Evolutionary conservation across 2,113 vertebrate species (phyloP), one percentile per base, ranked within the genome.

Genomic region (Paradisaea rubra): DNA sequence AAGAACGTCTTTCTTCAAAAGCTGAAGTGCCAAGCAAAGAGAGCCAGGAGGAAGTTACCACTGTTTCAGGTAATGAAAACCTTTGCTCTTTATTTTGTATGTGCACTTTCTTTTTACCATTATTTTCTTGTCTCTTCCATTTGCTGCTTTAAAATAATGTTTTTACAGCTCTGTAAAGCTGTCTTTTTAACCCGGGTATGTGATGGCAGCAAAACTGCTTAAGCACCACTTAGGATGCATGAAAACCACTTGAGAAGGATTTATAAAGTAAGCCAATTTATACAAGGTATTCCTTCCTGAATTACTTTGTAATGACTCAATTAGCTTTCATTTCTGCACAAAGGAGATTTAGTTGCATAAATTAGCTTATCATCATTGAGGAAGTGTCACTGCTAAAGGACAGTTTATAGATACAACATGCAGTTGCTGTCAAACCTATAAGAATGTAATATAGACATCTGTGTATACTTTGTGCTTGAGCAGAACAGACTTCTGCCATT

Each of bases 281-380:
- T 99, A 99, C 98, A 98, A 97, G 97, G 97, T 98, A 98, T 98
- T 98, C 98, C 98, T 98, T 98, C 98, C 98, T 98, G 99, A 99
- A 99, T 99, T 99, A 99, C 98, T 98, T 97, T 98, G 98, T 99
- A 99, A 99, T 99, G 99, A 99, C 99, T 99, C 99, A 99, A 99
- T 99, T 99, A 99, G 99, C 99, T 99, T 99, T 99, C 98, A 99
- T 99, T 99, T 99, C 99, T 99, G 99, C 98, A 99, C 98, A 99
- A 98, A 99, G 98, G 99, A 99, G 99, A 99, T 99, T 99, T 98
- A 98, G 98, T 98, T 98, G 99, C 98, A 99, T 99, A 99, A 99
- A 99, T 99, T 99, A 99, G 98, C 98, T 97, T 98, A 98, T 97
- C 98, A 99, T 99, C 99, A 99, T 99, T 98, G 99, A 98, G 98